phyloP scores from a whole-genome alignment of 2,113 vertebrate species.

The Rana temporaria region DNA sequence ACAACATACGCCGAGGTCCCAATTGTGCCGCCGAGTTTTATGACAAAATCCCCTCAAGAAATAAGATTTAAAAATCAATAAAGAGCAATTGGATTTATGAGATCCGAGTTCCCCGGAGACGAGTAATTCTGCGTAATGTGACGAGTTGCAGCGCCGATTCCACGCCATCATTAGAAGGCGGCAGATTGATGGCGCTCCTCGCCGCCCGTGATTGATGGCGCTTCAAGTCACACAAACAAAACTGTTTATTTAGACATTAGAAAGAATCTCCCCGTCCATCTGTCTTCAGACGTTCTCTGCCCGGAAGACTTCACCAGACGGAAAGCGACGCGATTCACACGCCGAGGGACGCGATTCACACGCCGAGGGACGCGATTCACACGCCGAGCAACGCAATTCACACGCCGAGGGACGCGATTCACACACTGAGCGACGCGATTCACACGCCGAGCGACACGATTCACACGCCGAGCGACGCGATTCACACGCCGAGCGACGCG shows the following conservation, averaged over 20 bases:
- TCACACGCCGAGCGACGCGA: no score
- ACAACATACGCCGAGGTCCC: conserved; percentile 22
- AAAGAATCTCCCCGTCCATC: not conserved
- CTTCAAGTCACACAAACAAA: conserved; percentile 2
- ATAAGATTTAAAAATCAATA: conserved; percentile 59
- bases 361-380: no score
- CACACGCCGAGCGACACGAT: no score
- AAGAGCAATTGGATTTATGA: conserved; percentile 57
- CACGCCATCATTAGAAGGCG: not conserved
- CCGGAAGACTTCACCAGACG: no score
- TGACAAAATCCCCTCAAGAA: conserved; percentile 57
- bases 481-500: no score
- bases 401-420: no score
- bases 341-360: no score
- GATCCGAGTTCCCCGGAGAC: conserved; percentile 51
- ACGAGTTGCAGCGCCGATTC: conserved; percentile 23
- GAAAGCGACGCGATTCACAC: no score
- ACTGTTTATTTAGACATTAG: conserved; percentile 1
- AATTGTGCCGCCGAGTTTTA: conserved; percentile 44
- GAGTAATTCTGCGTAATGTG: conserved; percentile 53
- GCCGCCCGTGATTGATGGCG: not conserved
- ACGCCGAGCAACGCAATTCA: no score
- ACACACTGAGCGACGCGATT: no score
- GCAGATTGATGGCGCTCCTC: conserved; percentile 21
- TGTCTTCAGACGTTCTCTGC: no score